Conservation (phyloP, 53 echinoderm and acorn worm species). For the Astropecten irregularis region DNA sequence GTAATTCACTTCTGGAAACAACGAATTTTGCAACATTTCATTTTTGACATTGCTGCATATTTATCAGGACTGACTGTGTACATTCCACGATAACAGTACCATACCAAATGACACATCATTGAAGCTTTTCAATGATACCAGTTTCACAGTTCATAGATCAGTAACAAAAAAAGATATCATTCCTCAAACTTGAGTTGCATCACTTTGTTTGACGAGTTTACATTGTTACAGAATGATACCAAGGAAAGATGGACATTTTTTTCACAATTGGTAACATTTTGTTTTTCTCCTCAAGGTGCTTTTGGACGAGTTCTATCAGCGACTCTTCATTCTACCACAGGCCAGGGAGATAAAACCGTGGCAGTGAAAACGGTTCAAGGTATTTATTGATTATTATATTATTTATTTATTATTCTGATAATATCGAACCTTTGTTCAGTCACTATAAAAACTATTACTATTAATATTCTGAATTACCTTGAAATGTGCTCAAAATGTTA, state of each 20-base stretch:
- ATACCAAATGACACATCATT: neutral
- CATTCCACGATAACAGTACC: too few species aligned
- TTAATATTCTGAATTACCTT: neutral
- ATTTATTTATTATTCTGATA: neutral
- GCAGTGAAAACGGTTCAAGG: conserved; percentile 40
- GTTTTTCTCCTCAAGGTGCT: conserved; percentile 5
- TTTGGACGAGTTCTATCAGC: conserved; percentile 42
- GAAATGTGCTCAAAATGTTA: neutral
- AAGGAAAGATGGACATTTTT: too few species aligned
- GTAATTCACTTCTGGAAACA: too few species aligned
- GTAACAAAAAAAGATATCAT: neutral
- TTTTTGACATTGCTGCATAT: too few species aligned
- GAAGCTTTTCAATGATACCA: neutral
- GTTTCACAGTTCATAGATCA: too few species aligned
- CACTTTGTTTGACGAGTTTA: too few species aligned
- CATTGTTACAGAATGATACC: too few species aligned
- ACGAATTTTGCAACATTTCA: too few species aligned
- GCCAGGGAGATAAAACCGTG: neutral
- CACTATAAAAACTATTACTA: neutral
- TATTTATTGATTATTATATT: neutral
- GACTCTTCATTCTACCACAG: neutral
- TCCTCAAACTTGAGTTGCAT: neutral
- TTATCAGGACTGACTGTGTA: too few species aligned
- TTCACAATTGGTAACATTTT: too few species aligned
- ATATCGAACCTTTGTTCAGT: neutral